phyloP scores from a whole-genome alignment of 2,888 invertebrate genomes.

The Ligdia adustata region DNA sequence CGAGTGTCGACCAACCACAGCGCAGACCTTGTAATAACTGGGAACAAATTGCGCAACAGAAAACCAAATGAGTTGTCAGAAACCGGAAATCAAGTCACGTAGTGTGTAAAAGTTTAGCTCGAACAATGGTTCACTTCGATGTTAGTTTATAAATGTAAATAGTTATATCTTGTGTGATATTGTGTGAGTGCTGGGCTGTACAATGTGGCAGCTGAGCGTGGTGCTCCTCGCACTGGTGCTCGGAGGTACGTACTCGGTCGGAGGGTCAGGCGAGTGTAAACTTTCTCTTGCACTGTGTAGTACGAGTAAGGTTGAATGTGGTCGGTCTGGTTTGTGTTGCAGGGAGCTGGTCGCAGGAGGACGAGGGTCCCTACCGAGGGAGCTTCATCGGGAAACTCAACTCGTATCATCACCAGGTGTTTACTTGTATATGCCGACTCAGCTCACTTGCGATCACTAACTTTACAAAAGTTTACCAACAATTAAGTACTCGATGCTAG shows the following conservation, averaged over 20 bases:
- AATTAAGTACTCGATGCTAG: no score
- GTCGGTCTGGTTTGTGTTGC: no score
- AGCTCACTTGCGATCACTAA: no score
- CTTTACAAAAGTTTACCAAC: no score
- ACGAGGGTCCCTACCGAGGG: slow-evolving; percentile 90
- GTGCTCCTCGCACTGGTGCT: slow-evolving; percentile 51
- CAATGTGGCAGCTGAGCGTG: slow-evolving; percentile 58
- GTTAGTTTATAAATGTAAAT: slow-evolving; percentile 44
- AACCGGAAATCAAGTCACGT: slow-evolving; percentile 48
- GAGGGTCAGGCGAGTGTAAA: slow-evolving; percentile 32
- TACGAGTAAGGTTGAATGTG: background rate
- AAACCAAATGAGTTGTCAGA: slow-evolving; percentile 54
- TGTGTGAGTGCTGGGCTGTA: slow-evolving; percentile 37
- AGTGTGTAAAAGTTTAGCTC: slow-evolving; percentile 22
- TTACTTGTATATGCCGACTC: no score
- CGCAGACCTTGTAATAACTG: slow-evolving; percentile 37
- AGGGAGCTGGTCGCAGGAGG: slow-evolving; percentile 82
- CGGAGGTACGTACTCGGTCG: slow-evolving; percentile 47
- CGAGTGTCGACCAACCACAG: slow-evolving; percentile 45
- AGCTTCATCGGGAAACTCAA: slow-evolving; percentile 93
- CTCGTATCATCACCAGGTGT: slow-evolving; percentile 93
- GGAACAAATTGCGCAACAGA: slow-evolving; percentile 16
- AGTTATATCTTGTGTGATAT: slow-evolving; percentile 28
- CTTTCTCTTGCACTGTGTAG: slow-evolving; percentile 53
- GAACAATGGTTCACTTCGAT: slow-evolving; percentile 48